Base-by-base conservation (phyloP, 1,140 invertebrate species). In the Eupristina koningsbergeri region DNA sequence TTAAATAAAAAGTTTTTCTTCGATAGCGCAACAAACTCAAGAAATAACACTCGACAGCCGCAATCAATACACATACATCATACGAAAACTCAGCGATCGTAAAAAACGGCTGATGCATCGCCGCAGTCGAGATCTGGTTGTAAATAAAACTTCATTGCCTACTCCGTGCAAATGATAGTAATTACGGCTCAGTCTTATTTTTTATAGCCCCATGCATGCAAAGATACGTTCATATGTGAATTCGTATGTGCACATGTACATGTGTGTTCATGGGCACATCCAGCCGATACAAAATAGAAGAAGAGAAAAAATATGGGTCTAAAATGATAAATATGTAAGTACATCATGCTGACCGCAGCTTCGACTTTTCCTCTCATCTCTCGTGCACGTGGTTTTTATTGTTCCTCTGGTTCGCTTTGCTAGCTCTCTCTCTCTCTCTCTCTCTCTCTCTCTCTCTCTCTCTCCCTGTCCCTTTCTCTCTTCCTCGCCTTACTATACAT, bases 101-200 rank as follows among this genome's bases (percentile, higher is more conserved):
- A 78, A 78, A 78, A 61, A 34, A 75, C 61, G 58, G n/a, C n/a
- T 31, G 29, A 34, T 45, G 45, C 76, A 45, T 9, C 19, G 45
- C 45, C 11, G 29, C 26, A 64, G 31, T 53, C 64, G n/a, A 69
- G 64, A 69, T 50, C 64, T 41, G 64, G 80, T 39, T 81, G 80
- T 81, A 81, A 81, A 81, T 81, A 74, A 81, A 74, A 64, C 58
- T 64, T 75, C 71, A 82, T 76, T 64, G 80, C 36, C 71, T 64
- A 76, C 39, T 75, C 50, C n/a, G 34, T 22, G 41, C 71, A 82
- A 82, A 75, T 75, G 26, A 82, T 82, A 75, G 71, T 71, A 74
- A 73, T 81, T 53, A 61, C 34, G 34, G 45, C 7, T 36, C 36
- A 26, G 31, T 67, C 36, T 61, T 74, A 81, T 81, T 74, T 61